Conservation (phyloP, 2,113 vertebrate species). For the Oxygymnocypris stewartii region DNA sequence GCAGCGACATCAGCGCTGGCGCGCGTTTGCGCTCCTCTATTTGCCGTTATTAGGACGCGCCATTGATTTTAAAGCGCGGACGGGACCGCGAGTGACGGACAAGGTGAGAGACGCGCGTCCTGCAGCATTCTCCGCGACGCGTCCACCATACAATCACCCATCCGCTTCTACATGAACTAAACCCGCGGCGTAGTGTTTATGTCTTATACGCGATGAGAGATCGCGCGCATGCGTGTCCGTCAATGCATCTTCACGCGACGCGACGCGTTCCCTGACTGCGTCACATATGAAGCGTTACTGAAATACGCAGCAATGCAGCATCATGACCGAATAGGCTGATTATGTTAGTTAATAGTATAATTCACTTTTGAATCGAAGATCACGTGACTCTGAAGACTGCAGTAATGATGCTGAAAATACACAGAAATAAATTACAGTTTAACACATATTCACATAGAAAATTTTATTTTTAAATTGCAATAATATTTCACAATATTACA, state of each 20-base stretch:
- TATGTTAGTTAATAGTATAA: too few relatives aligned
- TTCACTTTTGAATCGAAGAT: too few relatives aligned
- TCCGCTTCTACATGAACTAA: neutral
- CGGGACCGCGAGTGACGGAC: conserved; percentile 77
- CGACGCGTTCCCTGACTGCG: neutral
- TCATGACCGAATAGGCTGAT: too few relatives aligned
- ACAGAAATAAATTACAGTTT: too few relatives aligned
- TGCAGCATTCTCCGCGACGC: neutral
- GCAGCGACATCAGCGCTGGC: conserved; percentile 52
- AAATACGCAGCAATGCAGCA: too few relatives aligned
- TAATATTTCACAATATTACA: too few relatives aligned
- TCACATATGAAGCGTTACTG: neutral
- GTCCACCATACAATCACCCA: neutral
- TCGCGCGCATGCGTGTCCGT: neutral
- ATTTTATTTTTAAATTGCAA: too few relatives aligned
- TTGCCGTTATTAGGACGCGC: conserved; percentile 53
- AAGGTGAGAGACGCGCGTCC: conserved; percentile 69
- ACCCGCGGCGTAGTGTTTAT: neutral
- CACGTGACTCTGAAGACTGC: too few relatives aligned
- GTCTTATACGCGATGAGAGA: neutral
- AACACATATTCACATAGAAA: too few relatives aligned
- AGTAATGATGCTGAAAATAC: too few relatives aligned
- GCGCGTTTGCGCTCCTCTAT: conserved; percentile 46
- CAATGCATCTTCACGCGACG: neutral
- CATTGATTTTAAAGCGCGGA: conserved; percentile 59